Evolutionary conservation across 2,113 vertebrate species (phyloP).

Genomic region (Megaleporinus macrocephalus): DNA sequence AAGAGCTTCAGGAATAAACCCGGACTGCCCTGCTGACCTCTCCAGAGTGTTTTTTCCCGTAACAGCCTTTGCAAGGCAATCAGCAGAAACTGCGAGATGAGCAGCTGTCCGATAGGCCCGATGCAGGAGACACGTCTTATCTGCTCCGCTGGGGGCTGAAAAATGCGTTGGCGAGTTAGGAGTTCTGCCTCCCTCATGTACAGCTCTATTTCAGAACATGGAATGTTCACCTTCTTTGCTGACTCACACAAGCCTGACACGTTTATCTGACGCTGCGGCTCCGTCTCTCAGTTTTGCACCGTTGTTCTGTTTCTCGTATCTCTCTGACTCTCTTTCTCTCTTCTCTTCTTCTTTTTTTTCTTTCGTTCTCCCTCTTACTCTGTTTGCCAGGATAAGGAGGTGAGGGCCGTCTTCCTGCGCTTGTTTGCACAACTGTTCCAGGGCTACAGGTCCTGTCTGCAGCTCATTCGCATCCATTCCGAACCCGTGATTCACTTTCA

Average conservation of each 20-base stretch:
- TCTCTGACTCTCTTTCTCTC: constrained; percentile 4
- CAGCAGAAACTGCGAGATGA: not conserved
- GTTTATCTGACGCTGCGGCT: not conserved
- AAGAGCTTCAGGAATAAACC: constrained; percentile 65
- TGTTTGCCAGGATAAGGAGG: constrained; percentile 90
- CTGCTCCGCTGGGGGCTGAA: constrained; percentile 8
- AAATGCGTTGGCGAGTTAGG: not conserved
- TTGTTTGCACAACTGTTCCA: constrained; percentile 98
- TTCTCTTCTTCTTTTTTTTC: constrained; percentile 7
- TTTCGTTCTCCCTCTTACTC: too few relatives aligned
- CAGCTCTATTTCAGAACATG: constrained; percentile 1
- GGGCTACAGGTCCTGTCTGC: constrained; percentile 96
- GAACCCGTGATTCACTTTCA: constrained; percentile 99
- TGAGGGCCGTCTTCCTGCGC: constrained; percentile 94
- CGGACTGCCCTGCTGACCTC: not conserved
- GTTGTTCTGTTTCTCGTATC: not conserved
- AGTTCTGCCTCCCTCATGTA: constrained; percentile 18
- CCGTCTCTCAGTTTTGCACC: constrained; percentile 26
- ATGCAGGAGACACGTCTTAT: constrained; percentile 36
- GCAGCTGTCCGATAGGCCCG: not conserved
- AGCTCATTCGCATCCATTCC: constrained; percentile 96
- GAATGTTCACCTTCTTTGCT: constrained; percentile 8
- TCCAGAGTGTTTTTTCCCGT: not conserved
- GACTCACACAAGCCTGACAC: constrained; percentile 42
- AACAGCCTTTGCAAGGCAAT: not conserved